A percentile compares a stretch with the other conserved stretches of the same genome.
Evolutionary conservation across 2,113 vertebrate genomes (phyloP).

Genomic region (Cephalopholis sonnerati): DNA sequence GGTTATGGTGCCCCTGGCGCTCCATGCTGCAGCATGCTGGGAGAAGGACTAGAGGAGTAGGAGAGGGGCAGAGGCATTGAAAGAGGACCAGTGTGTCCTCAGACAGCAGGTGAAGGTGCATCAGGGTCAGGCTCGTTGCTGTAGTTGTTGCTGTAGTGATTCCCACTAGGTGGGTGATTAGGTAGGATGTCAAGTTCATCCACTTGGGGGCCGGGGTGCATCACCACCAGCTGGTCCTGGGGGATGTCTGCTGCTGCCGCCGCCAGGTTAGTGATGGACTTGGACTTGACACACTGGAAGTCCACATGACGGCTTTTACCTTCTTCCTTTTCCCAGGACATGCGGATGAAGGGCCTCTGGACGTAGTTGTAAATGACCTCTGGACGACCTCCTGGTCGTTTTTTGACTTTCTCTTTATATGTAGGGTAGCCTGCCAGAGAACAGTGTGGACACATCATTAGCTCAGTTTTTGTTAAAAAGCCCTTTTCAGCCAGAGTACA

Average conservation of each 20-base stretch:
- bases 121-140: conserved; percentile 93
- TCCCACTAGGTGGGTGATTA: conserved; percentile 87
- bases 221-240: conserved; percentile 96
- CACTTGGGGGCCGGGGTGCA: conserved; percentile 97
- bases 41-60: conserved; percentile 69
- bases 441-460: neutral
- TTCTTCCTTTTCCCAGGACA: conserved; percentile 99
- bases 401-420: conserved; percentile 99
- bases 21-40: conserved; percentile 88
- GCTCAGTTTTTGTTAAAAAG: neutral
- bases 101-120: conserved; percentile 90
- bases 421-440: conserved; percentile 91
- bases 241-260: conserved; percentile 97
- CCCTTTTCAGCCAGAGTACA: neutral
- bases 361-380: conserved; percentile 99
- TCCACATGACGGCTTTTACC: conserved; percentile 98
- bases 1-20: conserved; percentile 84
- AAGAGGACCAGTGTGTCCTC: conserved; percentile 77
- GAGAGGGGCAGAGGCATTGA: conserved; percentile 73
- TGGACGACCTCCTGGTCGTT: conserved; percentile 94
- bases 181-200: conserved; percentile 98
- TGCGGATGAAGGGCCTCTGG: conserved; percentile 97
- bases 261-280: conserved; percentile 97
- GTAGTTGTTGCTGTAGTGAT: conserved; percentile 87
- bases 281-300: conserved; percentile 99